Percentiles rank a stretch among this genome's conserved stretches.
Evolutionary conservation across 2,113 vertebrate genomes (phyloP).

Genomic region (Apteryx mantelli): DNA sequence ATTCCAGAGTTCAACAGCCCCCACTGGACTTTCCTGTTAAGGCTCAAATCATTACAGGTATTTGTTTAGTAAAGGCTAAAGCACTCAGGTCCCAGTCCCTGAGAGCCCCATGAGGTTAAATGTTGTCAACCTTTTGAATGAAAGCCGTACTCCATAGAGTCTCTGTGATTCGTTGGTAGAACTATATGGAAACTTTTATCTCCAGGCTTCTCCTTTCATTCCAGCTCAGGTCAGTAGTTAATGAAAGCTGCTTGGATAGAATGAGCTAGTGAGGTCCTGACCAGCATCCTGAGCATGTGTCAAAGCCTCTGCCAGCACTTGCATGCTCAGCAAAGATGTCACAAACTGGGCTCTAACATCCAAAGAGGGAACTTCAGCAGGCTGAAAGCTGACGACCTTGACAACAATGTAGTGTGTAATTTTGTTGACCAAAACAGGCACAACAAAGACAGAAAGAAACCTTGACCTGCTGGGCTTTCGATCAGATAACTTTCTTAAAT

Average conservation of each 20-base stretch:
- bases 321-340: accelerated
- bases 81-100: constrained; percentile 27
- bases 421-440: neutral
- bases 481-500: neutral
- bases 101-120: constrained; percentile 1
- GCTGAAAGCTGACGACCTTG: neutral
- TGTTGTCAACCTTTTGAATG: constrained; percentile 11
- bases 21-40: constrained; percentile 66
- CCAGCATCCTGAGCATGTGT: neutral
- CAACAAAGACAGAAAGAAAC: neutral
- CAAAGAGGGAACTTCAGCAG: neutral
- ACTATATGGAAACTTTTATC: neutral
- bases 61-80: constrained; percentile 66
- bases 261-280: neutral
- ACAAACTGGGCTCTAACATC: neutral
- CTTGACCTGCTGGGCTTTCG: neutral
- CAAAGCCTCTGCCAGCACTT: neutral
- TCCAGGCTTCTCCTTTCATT: neutral
- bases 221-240: neutral
- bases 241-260: neutral
- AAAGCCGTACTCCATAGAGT: neutral
- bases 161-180: neutral
- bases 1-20: constrained; percentile 70
- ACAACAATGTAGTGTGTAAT: accelerated
- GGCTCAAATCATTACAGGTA: constrained; percentile 61